A percentile compares a stretch with the other conserved stretches of the same genome.
Conservation (phyloP, 2,797 vertebrate genomes). For the Malurus splendens region DNA sequence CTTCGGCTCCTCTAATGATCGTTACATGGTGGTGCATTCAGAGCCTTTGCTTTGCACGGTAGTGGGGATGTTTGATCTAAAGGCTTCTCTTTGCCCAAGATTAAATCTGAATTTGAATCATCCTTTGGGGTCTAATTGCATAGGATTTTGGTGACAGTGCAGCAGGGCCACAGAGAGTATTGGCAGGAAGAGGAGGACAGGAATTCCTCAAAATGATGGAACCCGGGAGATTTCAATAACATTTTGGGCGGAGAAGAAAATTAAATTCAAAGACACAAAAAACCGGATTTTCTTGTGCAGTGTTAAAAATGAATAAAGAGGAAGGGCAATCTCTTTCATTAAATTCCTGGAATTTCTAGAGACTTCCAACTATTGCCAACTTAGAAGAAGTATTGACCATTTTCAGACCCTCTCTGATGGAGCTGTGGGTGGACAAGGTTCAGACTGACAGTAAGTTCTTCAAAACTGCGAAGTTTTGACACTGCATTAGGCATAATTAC, state of each 20-base stretch:
- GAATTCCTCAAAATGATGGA: not conserved
- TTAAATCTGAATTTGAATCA: slow-evolving; percentile 38
- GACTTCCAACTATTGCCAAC: not conserved
- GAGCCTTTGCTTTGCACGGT: slow-evolving; percentile 14
- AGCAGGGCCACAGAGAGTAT: not conserved
- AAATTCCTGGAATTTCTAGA: not conserved
- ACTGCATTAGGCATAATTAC: slow-evolving; percentile 16
- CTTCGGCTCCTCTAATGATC: slow-evolving; percentile 38
- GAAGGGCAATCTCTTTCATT: not conserved
- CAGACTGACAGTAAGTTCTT: not conserved
- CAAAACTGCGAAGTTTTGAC: not conserved
- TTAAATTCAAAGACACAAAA: not conserved
- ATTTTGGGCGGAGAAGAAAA: not conserved
- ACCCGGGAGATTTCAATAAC: not conserved
- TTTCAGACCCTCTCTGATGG: not conserved
- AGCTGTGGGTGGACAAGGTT: slow-evolving; percentile 24
- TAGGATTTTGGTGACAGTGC: slow-evolving; percentile 14
- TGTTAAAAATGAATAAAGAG: not conserved
- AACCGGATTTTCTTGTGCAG: not conserved
- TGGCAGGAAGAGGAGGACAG: not conserved
- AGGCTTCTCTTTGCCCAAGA: slow-evolving; percentile 22
- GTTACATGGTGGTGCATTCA: not conserved
- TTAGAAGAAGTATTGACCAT: not conserved
- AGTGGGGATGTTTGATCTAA: slow-evolving; percentile 26
- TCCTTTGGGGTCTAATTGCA: slow-evolving; percentile 40